A percentile compares a stretch with the other conserved stretches of the same genome.
These are phyloP conservation scores for Lysandra coridon DNA, from an alignment of 2,888 invertebrate species.

Conservation along the genomic window DNA sequence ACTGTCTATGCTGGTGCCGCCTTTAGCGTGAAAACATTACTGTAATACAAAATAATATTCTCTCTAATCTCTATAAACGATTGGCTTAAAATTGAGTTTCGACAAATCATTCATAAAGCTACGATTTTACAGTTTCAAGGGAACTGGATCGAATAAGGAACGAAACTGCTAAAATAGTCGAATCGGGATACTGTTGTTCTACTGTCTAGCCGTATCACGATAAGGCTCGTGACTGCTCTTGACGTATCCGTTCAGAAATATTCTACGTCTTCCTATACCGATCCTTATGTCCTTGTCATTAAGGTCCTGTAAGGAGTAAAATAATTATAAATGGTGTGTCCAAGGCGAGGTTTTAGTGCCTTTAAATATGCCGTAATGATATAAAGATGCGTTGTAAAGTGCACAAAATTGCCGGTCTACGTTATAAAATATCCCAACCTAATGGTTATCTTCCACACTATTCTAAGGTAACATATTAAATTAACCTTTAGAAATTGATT, in stretches of 20 bases:
- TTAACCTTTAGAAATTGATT: constrained; percentile 1
- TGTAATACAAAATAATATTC: no score
- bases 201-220: constrained; percentile 46
- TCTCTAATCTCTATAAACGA: no score
- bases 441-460: not conserved
- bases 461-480: not conserved
- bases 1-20: no score
- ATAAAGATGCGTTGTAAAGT: constrained; percentile 35
- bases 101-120: no score
- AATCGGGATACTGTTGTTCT: not conserved
- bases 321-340: constrained; percentile 32
- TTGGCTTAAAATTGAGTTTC: no score
- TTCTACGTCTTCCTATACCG: not conserved
- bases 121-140: not conserved
- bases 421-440: not conserved
- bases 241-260: constrained; percentile 40
- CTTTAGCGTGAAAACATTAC: no score
- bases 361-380: constrained; percentile 40
- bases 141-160: not conserved
- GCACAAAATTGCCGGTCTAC: constrained; percentile 31
- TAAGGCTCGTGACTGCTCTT: constrained; percentile 60
- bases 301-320: not conserved
- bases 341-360: constrained; percentile 37
- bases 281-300: not conserved
- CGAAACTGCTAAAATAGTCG: not conserved